Conservation (phyloP, 2,113 vertebrate genomes). For the Ibidorhyncha struthersii region DNA sequence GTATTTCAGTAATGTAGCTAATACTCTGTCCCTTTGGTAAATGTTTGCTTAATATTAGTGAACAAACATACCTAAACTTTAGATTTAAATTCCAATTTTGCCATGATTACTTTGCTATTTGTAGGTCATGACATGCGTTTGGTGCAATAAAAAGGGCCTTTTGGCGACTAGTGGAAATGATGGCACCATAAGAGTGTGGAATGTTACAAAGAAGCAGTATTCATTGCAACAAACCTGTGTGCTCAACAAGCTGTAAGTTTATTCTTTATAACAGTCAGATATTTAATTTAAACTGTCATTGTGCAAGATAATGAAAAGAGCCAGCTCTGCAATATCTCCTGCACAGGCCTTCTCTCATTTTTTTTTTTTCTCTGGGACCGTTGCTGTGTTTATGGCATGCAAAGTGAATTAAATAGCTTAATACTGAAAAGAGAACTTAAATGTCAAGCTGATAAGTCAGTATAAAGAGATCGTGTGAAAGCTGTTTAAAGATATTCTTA, state of each 20-base stretch:
- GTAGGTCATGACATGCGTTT: conserved; percentile 93
- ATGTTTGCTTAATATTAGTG: background rate
- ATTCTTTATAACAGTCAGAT: background rate
- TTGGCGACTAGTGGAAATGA: conserved; percentile 94
- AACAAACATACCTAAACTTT: background rate
- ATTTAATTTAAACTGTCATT: background rate
- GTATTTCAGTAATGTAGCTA: background rate
- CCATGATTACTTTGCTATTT: background rate
- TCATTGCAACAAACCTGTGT: conserved; percentile 94
- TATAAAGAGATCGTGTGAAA: no score
- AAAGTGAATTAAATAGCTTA: background rate
- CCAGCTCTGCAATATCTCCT: background rate
- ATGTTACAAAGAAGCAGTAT: conserved; percentile 93
- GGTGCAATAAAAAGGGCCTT: conserved; percentile 92
- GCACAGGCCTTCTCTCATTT: background rate
- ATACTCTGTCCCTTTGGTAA: background rate
- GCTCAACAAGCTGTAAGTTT: conserved; percentile 90
- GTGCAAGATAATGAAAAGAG: background rate
- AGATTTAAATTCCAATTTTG: background rate
- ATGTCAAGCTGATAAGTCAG: background rate
- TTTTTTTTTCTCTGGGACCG: background rate
- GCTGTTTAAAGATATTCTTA: no score
- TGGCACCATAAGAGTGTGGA: conserved; percentile 94
- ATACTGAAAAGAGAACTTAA: background rate
- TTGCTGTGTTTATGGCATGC: background rate